phyloP scores from a whole-genome alignment of 2,797 vertebrate species.

The Nyctibius grandis region DNA sequence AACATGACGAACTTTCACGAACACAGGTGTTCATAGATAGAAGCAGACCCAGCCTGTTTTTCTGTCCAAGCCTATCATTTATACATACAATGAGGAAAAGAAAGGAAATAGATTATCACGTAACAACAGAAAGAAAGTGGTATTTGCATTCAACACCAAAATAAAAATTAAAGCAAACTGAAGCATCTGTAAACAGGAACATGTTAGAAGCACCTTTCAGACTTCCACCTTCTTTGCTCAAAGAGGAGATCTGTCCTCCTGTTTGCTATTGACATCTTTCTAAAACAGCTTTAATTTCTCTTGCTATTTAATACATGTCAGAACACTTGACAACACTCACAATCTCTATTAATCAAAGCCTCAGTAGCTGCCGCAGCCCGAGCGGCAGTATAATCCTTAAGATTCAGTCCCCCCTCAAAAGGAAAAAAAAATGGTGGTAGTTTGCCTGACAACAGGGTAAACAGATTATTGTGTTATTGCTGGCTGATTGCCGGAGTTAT shows the following conservation, averaged over 20 bases:
- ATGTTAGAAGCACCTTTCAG: background rate
- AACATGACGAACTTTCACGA: background rate
- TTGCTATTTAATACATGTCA: slow-evolving; percentile 52
- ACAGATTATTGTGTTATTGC: slow-evolving; percentile 82
- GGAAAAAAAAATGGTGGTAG: slow-evolving; percentile 47
- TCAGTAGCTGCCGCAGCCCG: slow-evolving; percentile 5
- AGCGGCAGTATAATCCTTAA: slow-evolving; percentile 47
- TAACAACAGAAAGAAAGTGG: background rate
- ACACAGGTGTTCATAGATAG: background rate
- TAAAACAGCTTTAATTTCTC: slow-evolving; percentile 58
- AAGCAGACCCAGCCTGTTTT: background rate
- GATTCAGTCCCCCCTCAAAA: slow-evolving; percentile 36
- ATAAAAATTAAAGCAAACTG: background rate
- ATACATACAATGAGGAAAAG: background rate
- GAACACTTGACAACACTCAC: slow-evolving; percentile 58
- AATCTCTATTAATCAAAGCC: slow-evolving; percentile 66
- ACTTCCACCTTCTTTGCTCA: background rate
- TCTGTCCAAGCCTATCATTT: background rate
- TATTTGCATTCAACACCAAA: background rate
- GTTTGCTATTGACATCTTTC: background rate
- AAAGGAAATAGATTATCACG: background rate
- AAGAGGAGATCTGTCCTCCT: background rate
- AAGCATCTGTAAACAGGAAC: background rate
- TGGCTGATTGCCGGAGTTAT: slow-evolving; percentile 83
- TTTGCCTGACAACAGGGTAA: slow-evolving; percentile 81